A percentile compares a stretch with the other conserved stretches of the same genome.
Evolutionary conservation across 2,113 vertebrate species (phyloP).

Genomic region (Carassius carassius): DNA sequence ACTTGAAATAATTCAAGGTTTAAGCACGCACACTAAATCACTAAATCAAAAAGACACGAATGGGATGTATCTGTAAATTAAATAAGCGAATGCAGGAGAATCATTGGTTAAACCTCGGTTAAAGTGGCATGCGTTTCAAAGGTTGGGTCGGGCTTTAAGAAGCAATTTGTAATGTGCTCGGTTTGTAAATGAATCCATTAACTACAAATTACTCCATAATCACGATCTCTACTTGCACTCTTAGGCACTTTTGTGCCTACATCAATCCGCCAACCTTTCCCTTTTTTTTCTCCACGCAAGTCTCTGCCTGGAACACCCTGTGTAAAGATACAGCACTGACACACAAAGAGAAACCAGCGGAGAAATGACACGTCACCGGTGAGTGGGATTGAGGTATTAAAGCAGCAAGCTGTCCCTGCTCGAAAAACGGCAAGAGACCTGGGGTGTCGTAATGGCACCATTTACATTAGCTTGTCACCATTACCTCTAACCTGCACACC

Average conservation of each 20-base stretch:
- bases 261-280: not conserved
- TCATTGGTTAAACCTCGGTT: slow-evolving; percentile 17
- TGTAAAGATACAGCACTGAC: slow-evolving; percentile 39
- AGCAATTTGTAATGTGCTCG: not conserved
- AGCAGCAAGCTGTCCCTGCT: not conserved
- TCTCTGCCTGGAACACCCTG: not conserved
- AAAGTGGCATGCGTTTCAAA: slow-evolving; percentile 15
- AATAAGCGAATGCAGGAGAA: not conserved
- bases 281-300: slow-evolving; percentile 4
- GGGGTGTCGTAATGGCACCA: slow-evolving; percentile 59
- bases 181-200: slow-evolving; percentile 17
- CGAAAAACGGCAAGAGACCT: slow-evolving; percentile 18
- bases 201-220: slow-evolving; percentile 9
- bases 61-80: not conserved
- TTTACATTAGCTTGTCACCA: slow-evolving; percentile 57
- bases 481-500: slow-evolving; percentile 38
- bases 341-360: slow-evolving; percentile 19
- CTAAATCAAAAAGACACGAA: not conserved
- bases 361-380: slow-evolving; percentile 25
- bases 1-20: not conserved
- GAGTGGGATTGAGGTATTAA: slow-evolving; percentile 38
- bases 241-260: not conserved
- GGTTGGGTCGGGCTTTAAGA: not conserved
- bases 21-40: not conserved
- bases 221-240: not conserved